Percentiles rank a stretch among this genome's conserved stretches.
phyloP scores from a whole-genome alignment of 1,140 invertebrate species.

The Homarus americanus region DNA sequence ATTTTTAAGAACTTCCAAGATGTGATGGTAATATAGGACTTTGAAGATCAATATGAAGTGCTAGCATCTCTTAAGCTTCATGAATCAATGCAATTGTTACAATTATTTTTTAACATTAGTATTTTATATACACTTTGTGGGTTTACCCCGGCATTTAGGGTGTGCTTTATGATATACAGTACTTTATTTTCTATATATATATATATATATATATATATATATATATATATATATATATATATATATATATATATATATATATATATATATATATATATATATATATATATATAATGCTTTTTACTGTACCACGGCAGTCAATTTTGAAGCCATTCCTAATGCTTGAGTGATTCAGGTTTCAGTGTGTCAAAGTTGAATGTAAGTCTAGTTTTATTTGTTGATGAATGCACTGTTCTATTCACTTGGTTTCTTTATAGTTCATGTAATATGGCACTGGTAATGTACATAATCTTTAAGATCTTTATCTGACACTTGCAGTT shows the following conservation, averaged over 20 bases:
- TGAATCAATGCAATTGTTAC: not conserved
- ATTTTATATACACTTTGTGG: not conserved
- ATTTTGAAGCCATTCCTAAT: conserved; percentile 53
- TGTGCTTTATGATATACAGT: not conserved
- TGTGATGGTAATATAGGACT: not conserved
- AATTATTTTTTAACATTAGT: not conserved
- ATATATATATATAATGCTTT: not conserved
- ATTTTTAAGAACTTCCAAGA: conserved; percentile 6
- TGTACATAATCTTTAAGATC: not conserved
- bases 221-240: not conserved
- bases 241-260: not conserved
- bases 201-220: not conserved
- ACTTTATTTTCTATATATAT: not conserved
- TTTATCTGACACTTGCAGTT: not conserved
- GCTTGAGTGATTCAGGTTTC: conserved; percentile 64
- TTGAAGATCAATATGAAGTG: not conserved
- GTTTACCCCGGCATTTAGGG: not conserved
- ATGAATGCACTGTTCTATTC: conserved; percentile 25
- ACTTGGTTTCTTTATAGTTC: not conserved
- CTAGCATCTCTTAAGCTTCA: not conserved
- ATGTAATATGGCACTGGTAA: conserved; percentile 8
- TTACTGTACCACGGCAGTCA: conserved; percentile 8
- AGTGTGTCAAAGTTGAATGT: conserved; percentile 68
- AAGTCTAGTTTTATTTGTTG: conserved; percentile 45
- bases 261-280: not conserved